phyloP scores from a whole-genome alignment of 2,113 vertebrate species.

The Plotosus lineatus region DNA sequence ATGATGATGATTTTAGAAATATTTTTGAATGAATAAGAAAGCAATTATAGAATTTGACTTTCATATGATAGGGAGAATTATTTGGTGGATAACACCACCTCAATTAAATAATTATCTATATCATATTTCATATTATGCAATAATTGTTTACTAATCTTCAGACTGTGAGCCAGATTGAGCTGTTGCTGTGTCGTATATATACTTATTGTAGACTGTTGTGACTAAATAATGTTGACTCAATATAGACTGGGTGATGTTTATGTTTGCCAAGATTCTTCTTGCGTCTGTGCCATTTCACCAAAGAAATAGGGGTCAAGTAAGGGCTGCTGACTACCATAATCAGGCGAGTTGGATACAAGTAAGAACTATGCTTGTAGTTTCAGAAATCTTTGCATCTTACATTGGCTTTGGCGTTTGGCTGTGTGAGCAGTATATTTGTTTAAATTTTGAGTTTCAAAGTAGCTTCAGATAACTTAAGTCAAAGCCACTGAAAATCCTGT shows the following conservation, averaged over 20 bases:
- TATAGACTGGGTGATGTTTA: not conserved
- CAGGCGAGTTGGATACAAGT: not conserved
- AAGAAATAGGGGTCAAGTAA: not conserved
- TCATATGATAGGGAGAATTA: no score
- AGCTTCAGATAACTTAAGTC: not conserved
- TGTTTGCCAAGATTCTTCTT: not conserved
- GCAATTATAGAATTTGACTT: no score
- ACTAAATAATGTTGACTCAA: not conserved
- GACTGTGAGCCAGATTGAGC: no score
- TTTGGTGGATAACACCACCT: no score
- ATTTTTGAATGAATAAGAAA: no score
- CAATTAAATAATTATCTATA: no score
- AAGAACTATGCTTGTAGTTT: not conserved
- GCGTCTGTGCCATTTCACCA: not conserved
- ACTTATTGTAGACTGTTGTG: not conserved
- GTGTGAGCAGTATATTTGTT: not conserved
- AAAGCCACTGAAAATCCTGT: not conserved
- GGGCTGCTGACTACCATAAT: not conserved
- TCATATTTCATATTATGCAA: no score
- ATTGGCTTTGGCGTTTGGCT: not conserved
- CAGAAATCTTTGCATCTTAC: not conserved
- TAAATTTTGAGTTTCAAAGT: not conserved
- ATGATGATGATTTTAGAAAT: no score
- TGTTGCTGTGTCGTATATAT: no score
- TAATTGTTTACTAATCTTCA: no score